A percentile compares a stretch with the other conserved stretches of the same genome.
Conservation (phyloP, 2,888 invertebrate genomes). For the Xylota segnis region DNA sequence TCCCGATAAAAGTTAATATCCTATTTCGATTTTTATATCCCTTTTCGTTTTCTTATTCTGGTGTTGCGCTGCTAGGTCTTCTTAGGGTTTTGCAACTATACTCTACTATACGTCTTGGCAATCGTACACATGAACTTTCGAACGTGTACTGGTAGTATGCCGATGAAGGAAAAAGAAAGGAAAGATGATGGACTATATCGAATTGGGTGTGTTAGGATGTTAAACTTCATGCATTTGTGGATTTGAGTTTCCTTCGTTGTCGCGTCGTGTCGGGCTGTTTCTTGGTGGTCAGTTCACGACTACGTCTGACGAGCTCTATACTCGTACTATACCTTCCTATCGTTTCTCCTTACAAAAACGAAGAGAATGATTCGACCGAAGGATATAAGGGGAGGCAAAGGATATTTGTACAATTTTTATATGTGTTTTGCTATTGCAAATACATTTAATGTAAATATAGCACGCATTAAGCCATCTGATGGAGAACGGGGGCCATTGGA, state of each 20-base stretch:
- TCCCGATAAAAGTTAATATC: slow-evolving; percentile 73
- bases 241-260: slow-evolving; percentile 40
- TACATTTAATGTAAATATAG: slow-evolving; percentile 77
- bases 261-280: background rate
- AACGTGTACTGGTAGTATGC: slow-evolving; percentile 21
- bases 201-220: slow-evolving; percentile 14
- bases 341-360: background rate
- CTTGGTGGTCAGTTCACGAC: slow-evolving; percentile 23
- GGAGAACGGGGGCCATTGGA: background rate
- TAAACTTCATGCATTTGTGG: slow-evolving; percentile 46
- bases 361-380: slow-evolving; percentile 12
- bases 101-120: background rate
- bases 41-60: slow-evolving; percentile 62
- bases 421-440: slow-evolving; percentile 62
- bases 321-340: no score
- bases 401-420: slow-evolving; percentile 72
- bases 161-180: background rate
- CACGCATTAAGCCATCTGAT: slow-evolving; percentile 65
- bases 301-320: no score
- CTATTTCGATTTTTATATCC: slow-evolving; percentile 70
- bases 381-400: slow-evolving; percentile 35
- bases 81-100: slow-evolving; percentile 43
- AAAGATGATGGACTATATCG: slow-evolving; percentile 49
- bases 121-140: slow-evolving; percentile 44
- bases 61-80: slow-evolving; percentile 26